Evolutionary conservation across 2,888 invertebrate species (phyloP).

Genomic region (Coelogynopora nodosa): DNA sequence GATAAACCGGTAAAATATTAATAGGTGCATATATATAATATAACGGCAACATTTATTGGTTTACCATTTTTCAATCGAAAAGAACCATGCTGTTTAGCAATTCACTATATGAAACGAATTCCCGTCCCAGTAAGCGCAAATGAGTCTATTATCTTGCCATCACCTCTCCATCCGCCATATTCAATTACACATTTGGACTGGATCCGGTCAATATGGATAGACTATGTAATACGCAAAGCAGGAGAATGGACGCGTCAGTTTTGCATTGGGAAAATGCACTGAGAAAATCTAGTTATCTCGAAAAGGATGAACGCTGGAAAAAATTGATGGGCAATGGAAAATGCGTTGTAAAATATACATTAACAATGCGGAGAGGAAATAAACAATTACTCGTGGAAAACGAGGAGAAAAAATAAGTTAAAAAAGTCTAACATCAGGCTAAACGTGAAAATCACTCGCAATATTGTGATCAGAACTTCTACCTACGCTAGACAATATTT

Average conservation of each 20-base stretch:
- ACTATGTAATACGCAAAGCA: background rate
- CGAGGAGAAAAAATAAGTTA: background rate
- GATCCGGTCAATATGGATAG: background rate
- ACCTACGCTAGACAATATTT: background rate
- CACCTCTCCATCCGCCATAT: background rate
- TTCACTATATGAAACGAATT: no score
- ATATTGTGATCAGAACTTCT: background rate
- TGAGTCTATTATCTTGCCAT: background rate
- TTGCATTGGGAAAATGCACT: background rate
- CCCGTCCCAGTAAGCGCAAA: background rate
- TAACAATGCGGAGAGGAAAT: background rate
- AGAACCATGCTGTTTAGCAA: no score
- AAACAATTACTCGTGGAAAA: background rate
- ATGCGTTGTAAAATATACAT: background rate
- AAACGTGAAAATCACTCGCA: background rate
- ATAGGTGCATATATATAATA: no score
- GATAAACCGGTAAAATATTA: no score
- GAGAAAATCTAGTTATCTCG: background rate
- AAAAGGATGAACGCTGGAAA: background rate
- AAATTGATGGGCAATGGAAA: background rate
- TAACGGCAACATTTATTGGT: no score
- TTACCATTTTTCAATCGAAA: no score
- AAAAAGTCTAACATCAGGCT: background rate
- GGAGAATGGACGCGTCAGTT: background rate
- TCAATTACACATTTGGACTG: background rate